Evolutionary conservation across 2,888 invertebrate genomes (phyloP).

Genomic region (Caenorhabditis zanzibari): DNA sequence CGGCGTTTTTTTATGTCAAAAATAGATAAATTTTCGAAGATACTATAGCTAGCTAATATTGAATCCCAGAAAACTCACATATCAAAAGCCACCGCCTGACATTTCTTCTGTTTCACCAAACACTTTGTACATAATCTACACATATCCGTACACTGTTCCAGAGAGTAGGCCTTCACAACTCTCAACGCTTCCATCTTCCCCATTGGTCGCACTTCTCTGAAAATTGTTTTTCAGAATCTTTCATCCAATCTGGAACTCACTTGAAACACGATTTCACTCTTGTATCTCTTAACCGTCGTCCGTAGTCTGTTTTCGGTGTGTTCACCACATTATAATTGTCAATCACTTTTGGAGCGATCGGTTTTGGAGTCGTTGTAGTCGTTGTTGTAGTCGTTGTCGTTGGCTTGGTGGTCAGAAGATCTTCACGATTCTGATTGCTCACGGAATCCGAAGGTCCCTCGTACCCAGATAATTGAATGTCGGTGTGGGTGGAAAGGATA

Average conservation of each 20-base stretch:
- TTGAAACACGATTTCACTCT: conserved; percentile 69
- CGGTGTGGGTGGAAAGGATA: conserved; percentile 24
- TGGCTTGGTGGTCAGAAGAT: conserved; percentile 49
- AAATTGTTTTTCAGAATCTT: conserved; percentile 13
- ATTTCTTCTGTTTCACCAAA: conserved; percentile 68
- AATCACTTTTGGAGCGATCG: conserved; percentile 61
- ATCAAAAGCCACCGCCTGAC: conserved; percentile 73
- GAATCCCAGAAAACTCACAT: conserved; percentile 56
- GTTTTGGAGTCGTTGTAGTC: conserved; percentile 45
- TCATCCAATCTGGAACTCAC: conserved; percentile 39
- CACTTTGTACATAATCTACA: conserved; percentile 74
- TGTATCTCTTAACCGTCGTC: conserved; percentile 68
- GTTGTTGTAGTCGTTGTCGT: conserved; percentile 54
- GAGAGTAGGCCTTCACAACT: conserved; percentile 72
- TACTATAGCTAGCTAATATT: too few species aligned
- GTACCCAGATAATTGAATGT: conserved; percentile 69
- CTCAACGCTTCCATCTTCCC: conserved; percentile 67
- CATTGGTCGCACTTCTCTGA: conserved; percentile 70
- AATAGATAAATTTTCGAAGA: too few species aligned
- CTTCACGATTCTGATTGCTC: conserved; percentile 53
- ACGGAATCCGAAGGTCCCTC: conserved; percentile 70
- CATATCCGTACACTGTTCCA: conserved; percentile 78
- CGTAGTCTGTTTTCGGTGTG: conserved; percentile 64
- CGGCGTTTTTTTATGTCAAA: too few species aligned
- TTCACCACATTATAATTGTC: conserved; percentile 70